Base-by-base conservation (phyloP, 2,113 vertebrate species). In the Uropsilus gracilis region DNA sequence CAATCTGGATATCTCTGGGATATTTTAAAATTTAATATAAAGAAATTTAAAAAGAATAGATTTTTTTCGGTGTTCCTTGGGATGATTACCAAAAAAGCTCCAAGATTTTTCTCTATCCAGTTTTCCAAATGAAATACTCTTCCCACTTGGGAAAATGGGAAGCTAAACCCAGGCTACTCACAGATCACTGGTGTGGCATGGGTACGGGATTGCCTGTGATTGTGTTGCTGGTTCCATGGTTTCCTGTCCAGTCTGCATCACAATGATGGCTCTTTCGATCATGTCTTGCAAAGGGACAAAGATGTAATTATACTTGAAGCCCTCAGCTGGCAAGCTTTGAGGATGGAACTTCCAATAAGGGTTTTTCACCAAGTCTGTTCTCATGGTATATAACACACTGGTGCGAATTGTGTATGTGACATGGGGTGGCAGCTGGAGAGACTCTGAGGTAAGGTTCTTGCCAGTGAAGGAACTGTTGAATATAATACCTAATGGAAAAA, bases 281-380 rank as follows among this genome's bases (percentile, higher is more conserved):
- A 98, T 97, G 39, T 98, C 98, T 98, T 98, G 98, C 81, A 99
- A 85, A 13, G 98, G 98, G 69, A 97, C 89, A 64, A 98, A 98
- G 39, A 98, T 66, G n/a, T 98, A 97, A 80, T 98, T 98, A 32
- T 98, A 98, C 76, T 97, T 98, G 95, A 98, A 98, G 0, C 97
- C 98, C 3, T 90, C 91, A 1, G 98, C 95, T 14, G 98, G 98
- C n/a, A 98, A 44, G 69, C 57, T 98, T 73, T 98, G 98, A 13
- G 98, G 98, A 77, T 98, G 98, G 16, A 98, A 98, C 95, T 98
- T 98, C 98, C 98, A 98, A 0, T 9, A 30, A 20, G 98, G 98
- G 5, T 98, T 98, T 97, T 98, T 94, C 39, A 97, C 92, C 82
- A 97, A 1, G 86, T 98, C 98, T 0, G 98, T 98, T 80, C 98